phyloP scores from a whole-genome alignment of 2,797 vertebrate genomes.

The Carapus acus region DNA sequence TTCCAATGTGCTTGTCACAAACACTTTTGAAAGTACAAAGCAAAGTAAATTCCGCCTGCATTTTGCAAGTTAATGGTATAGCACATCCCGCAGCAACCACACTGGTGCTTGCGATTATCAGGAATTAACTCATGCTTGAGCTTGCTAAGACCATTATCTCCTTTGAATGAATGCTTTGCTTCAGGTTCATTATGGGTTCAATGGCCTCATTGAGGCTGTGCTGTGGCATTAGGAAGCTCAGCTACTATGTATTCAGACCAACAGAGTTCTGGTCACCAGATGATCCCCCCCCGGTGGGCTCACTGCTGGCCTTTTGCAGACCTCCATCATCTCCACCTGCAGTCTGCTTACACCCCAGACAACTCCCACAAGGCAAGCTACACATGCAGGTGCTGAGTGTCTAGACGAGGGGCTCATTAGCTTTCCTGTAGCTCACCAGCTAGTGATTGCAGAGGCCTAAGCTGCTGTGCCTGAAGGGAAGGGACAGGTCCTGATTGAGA shows the following conservation, averaged over 20 bases:
- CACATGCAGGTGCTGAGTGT: slow-evolving; percentile 70
- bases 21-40: slow-evolving; percentile 3
- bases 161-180: slow-evolving; percentile 42
- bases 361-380: slow-evolving; percentile 48
- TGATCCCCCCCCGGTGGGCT: slow-evolving; percentile 54
- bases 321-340: slow-evolving; percentile 68
- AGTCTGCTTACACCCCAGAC: slow-evolving; percentile 60
- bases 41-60: slow-evolving; percentile 22
- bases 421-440: slow-evolving; percentile 72
- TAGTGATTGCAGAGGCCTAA: slow-evolving; percentile 72
- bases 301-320: slow-evolving; percentile 59
- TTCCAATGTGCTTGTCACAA: slow-evolving; percentile 32
- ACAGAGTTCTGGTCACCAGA: slow-evolving; percentile 55
- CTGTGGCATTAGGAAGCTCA: slow-evolving; percentile 28
- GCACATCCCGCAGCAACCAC: no score
- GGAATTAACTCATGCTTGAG: slow-evolving; percentile 50
- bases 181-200: slow-evolving; percentile 47
- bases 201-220: slow-evolving; percentile 30
- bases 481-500: slow-evolving; percentile 76
- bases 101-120: slow-evolving; percentile 4
- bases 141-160: slow-evolving; percentile 26
- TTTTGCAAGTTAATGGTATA: slow-evolving; percentile 16
- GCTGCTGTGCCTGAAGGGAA: slow-evolving; percentile 62
- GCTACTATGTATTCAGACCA: slow-evolving; percentile 59
- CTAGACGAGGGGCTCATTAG: slow-evolving; percentile 76